Evolutionary conservation across 2,888 invertebrate species (phyloP).

Genomic region (Urechis unicinctus): DNA sequence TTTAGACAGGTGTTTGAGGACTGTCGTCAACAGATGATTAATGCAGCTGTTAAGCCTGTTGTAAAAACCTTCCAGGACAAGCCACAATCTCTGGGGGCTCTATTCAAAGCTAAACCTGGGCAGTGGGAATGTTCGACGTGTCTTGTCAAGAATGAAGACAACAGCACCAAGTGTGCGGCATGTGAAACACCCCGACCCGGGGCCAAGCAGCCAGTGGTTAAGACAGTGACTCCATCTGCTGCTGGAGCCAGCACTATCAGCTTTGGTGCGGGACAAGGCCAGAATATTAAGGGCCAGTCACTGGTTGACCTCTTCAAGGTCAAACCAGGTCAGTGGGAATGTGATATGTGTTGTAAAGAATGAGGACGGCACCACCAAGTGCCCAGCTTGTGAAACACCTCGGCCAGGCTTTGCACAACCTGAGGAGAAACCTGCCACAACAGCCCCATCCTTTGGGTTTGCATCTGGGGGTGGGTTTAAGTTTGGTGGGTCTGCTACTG

Average conservation of each 20-base stretch:
- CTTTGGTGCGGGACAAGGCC: neutral
- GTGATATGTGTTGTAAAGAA: conserved; percentile 62
- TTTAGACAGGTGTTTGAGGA: conserved; percentile 65
- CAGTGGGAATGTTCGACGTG: conserved; percentile 68
- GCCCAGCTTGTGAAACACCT: conserved; percentile 37
- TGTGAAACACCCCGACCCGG: conserved; percentile 60
- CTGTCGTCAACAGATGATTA: neutral
- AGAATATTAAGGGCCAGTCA: too few species aligned
- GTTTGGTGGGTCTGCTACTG: too few species aligned
- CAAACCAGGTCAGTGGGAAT: conserved; percentile 61
- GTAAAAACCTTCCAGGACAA: too few species aligned
- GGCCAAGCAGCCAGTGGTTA: neutral
- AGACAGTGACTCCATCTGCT: neutral
- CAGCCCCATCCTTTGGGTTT: neutral
- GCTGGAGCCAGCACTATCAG: too few species aligned
- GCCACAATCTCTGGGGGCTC: too few species aligned
- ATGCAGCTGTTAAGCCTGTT: neutral
- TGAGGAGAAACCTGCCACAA: neutral
- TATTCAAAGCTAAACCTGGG: too few species aligned
- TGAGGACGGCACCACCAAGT: conserved; percentile 33
- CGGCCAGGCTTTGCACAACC: conserved; percentile 32
- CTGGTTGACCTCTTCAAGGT: conserved; percentile 55
- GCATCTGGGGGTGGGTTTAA: conserved; percentile 11
- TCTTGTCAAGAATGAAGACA: conserved; percentile 59
- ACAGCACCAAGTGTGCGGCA: conserved; percentile 58